A percentile compares a stretch with the other conserved stretches of the same genome.
phyloP scores from a whole-genome alignment of 2,797 vertebrate genomes.

The Nothura maculosa region DNA sequence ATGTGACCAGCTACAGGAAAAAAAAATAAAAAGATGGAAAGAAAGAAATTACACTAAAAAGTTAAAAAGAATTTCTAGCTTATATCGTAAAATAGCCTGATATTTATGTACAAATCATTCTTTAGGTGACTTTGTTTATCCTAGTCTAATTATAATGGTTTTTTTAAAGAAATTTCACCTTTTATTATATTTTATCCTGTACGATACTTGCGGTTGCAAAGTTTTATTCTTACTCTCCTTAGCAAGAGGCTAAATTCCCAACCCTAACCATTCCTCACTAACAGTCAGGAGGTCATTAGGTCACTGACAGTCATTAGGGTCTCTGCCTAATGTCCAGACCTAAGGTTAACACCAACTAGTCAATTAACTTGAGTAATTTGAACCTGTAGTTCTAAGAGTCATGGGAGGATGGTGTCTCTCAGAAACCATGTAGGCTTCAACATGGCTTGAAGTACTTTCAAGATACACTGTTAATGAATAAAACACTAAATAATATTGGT shows the following conservation, averaged over 20 bases:
- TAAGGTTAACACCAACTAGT: neutral
- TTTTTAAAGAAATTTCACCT: neutral
- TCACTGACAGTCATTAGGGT: fast-evolving
- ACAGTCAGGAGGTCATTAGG: neutral
- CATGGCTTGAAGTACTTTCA: neutral
- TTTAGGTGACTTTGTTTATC: neutral
- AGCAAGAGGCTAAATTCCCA: neutral
- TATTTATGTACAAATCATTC: neutral
- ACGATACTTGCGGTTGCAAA: neutral
- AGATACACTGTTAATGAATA: neutral
- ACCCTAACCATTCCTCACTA: fast-evolving
- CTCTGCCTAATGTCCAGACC: neutral
- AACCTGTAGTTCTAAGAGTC: neutral
- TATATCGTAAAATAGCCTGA: neutral
- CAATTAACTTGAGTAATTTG: neutral
- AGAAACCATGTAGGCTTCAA: fast-evolving
- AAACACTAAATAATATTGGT: neutral
- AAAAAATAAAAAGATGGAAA: neutral
- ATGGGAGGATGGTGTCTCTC: neutral
- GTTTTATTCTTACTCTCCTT: neutral
- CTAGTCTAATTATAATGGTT: neutral
- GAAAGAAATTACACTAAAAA: neutral
- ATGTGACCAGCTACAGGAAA: neutral
- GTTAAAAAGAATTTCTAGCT: neutral
- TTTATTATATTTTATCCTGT: neutral